Evolutionary conservation across 2,888 invertebrate species (phyloP).

Genomic region (Oligia fasciuncula): DNA sequence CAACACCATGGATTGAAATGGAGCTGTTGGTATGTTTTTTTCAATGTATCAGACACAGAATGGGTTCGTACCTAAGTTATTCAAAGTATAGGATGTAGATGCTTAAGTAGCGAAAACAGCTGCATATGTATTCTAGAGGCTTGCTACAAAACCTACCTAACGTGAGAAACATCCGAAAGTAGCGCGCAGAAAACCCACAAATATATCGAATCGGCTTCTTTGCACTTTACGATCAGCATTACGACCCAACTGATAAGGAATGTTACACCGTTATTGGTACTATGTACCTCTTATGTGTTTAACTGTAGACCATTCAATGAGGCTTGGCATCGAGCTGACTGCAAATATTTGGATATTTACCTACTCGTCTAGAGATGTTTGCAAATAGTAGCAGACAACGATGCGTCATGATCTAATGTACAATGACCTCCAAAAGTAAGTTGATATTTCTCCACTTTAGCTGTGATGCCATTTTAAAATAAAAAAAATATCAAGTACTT

Average conservation of each 20-base stretch:
- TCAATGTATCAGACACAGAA: not conserved
- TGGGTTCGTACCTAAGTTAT: not conserved
- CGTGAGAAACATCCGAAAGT: constrained; percentile 46
- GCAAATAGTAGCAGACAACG: constrained; percentile 13
- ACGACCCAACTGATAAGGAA: constrained; percentile 59
- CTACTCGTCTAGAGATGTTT: constrained; percentile 33
- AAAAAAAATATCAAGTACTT: too few species aligned
- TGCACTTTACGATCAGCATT: constrained; percentile 57
- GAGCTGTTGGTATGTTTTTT: not conserved
- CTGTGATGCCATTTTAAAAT: too few species aligned
- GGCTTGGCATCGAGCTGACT: constrained; percentile 31
- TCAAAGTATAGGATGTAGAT: not conserved
- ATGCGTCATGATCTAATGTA: not conserved
- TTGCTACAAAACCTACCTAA: constrained; percentile 5
- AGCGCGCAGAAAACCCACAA: constrained; percentile 11
- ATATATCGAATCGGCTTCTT: constrained; percentile 22
- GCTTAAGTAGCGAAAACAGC: not conserved
- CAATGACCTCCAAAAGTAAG: too few species aligned
- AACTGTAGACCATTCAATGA: constrained; percentile 61
- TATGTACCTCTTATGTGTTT: constrained; percentile 51
- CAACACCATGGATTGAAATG: not conserved
- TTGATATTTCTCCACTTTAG: too few species aligned
- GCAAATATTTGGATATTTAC: constrained; percentile 51
- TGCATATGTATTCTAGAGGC: constrained; percentile 21
- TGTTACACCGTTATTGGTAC: constrained; percentile 60